phyloP scores from a whole-genome alignment of 2,888 invertebrate genomes.

The Deroplatys truncata region DNA sequence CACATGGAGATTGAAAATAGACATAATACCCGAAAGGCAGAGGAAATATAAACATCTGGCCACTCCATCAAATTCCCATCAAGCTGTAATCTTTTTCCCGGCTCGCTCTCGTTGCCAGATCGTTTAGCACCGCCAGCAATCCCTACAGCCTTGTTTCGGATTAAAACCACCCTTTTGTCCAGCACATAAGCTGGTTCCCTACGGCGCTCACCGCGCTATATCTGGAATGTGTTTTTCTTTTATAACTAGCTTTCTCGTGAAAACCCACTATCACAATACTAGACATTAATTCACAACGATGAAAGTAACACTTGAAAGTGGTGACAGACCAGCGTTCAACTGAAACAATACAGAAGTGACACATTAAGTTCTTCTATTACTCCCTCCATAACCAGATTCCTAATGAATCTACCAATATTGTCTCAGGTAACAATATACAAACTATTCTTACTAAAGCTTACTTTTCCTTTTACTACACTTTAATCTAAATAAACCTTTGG shows the following conservation, averaged over 20 bases:
- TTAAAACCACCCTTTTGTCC: neutral
- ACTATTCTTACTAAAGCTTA: too few species aligned
- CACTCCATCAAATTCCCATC: neutral
- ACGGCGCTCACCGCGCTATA: neutral
- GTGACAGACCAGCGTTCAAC: too few species aligned
- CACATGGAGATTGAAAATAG: neutral
- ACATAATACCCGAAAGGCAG: neutral
- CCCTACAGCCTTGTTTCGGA: neutral
- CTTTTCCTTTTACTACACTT: too few species aligned
- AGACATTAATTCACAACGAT: neutral
- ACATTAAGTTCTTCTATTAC: too few species aligned
- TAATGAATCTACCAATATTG: too few species aligned
- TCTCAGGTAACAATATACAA: too few species aligned
- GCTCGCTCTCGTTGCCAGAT: neutral
- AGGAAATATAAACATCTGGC: neutral
- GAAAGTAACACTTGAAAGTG: neutral
- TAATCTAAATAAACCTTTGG: too few species aligned
- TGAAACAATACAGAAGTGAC: too few species aligned
- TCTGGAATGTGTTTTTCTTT: neutral
- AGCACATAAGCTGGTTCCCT: neutral
- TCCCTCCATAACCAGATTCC: too few species aligned
- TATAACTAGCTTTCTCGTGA: neutral
- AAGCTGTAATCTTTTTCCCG: neutral
- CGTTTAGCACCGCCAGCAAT: neutral
- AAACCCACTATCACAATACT: neutral